Evolutionary conservation across 1,140 invertebrate species (phyloP), one percentile per base, ranked within the genome.

Genomic region (Berghia stephanieae): DNA sequence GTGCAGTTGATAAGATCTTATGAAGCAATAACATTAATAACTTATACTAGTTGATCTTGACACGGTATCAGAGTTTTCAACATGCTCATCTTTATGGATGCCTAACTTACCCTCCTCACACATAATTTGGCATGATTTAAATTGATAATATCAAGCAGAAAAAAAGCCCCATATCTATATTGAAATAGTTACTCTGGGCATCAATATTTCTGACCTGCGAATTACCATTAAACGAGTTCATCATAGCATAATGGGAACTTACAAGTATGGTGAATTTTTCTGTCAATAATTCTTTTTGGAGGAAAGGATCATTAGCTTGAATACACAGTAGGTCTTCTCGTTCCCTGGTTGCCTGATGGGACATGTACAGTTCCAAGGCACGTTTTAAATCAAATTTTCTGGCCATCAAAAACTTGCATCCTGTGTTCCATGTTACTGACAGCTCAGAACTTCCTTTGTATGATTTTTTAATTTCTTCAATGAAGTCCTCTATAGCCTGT

Each of bases 261-360:
- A 98, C 96, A 93, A 99, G 91, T 88, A 98, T 94, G 71, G 97
- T 98, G 90, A 99, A 98, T 92, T 99, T 99, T 87, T 95, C 96
- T 75, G 96, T 97, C 82, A 93, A 92, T 71, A 99, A 90, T 91
- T 99, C 97, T 27, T 92, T 93, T 81, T 93, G 93, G 21, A 99
- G 91, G 8, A 95, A 95, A 83, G 96, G 94, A 81, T 92, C 91
- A 79, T 92, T 91, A 1, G 96, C 93, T 88, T 97, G 93, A 82
- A 98, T 94, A 70, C 93, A 91, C 42, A 93, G 92, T 24, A 99
- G 91, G 52, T 95, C 95, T 90, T 99, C 96, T 78, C 94, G 91
- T 78, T 93, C 91, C 77, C 97, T 92, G 3, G 94, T 97, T 40
- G 93, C 93, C 90, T 98, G 95, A 90, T 99, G 96, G 85, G 96